A percentile compares a stretch with the other conserved stretches of the same genome.
Evolutionary conservation across 2,888 invertebrate genomes (phyloP).

Genomic region (Ellobium chinense): DNA sequence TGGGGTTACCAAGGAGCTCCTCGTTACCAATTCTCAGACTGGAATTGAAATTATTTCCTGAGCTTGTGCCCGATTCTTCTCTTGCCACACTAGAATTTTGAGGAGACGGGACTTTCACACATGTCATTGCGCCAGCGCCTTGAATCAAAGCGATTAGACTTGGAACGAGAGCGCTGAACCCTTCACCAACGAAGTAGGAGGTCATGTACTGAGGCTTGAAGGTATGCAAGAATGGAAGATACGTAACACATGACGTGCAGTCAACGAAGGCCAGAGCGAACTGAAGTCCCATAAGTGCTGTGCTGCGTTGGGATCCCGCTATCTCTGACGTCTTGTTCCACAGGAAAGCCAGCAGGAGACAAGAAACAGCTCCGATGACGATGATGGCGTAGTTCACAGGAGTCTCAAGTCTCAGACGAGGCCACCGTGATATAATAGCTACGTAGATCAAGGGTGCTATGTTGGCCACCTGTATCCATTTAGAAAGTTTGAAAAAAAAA

Average conservation of each 20-base stretch:
- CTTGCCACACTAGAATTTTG: too few relatives aligned
- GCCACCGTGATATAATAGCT: constrained; percentile 43
- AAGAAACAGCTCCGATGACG: constrained; percentile 77
- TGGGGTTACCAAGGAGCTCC: neutral
- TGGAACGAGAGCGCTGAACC: constrained; percentile 85
- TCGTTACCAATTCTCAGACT: too few relatives aligned
- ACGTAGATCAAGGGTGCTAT: constrained; percentile 83
- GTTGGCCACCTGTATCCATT: constrained; percentile 53
- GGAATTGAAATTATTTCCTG: too few relatives aligned
- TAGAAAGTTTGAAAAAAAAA: too few relatives aligned
- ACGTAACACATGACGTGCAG: constrained; percentile 91
- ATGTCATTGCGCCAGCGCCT: constrained; percentile 83
- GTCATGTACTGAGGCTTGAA: constrained; percentile 87
- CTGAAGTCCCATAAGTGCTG: constrained; percentile 83
- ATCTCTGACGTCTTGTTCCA: constrained; percentile 82
- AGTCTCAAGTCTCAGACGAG: constrained; percentile 67
- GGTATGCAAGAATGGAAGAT: constrained; percentile 88
- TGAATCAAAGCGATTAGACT: constrained; percentile 89
- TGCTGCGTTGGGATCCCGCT: constrained; percentile 68
- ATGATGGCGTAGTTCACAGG: constrained; percentile 80
- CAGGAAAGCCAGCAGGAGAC: constrained; percentile 79
- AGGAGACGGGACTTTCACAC: constrained; percentile 52
- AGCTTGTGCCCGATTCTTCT: too few relatives aligned
- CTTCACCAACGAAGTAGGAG: constrained; percentile 84
- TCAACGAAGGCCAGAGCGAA: constrained; percentile 87